Base-by-base conservation (phyloP, 2,113 vertebrate genomes). In the Neoarius graeffei region DNA sequence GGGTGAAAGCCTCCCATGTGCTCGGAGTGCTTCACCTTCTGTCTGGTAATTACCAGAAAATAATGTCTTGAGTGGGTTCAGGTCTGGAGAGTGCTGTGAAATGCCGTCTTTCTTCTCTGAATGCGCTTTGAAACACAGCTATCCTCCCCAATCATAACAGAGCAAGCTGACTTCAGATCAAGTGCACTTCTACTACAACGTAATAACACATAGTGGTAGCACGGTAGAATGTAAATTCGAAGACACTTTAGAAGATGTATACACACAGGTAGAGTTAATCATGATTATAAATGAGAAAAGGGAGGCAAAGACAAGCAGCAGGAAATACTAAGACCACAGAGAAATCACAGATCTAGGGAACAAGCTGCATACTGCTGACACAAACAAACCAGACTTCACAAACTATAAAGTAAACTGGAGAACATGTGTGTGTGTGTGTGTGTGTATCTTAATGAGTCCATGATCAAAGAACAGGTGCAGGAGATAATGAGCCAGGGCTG, bases 21-120 rank as follows among this genome's bases (percentile, higher is more conserved):
- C 76, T 81, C 54, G 66, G 23, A 89, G 69, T 83, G 69, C 71
- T 79, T 52, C 27, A 17, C n/a, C 27, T 19, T 64, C 30, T 30
- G 60, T 57, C 60, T 62, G 66, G 50, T 86, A 84, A 89, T 86
- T 83, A 79, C 69, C 62, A 79, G 35, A 84, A 85, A 67, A 83
- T 59, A 48, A 83, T 57, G 76, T 59, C 81, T 86, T 64, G 71
- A 81, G 77, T 80, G 83, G 62, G 62, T 62, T 88, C n/a, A 81
- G 71, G 67, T 62, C 80, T 89, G 42, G 19, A 64, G 35, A 74
- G 56, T 73, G 54, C 54, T 86, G 76, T 54, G 74, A 60, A 85
- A 85, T 9, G 56, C 14, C 27, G 10, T 81, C 62, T 19, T 14
- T 59, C 85, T 81, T 69, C n/a, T 81, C 77, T 57, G 27, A 54